Conservation (phyloP, 2,797 vertebrate genomes). For the Perodicticus potto region DNA sequence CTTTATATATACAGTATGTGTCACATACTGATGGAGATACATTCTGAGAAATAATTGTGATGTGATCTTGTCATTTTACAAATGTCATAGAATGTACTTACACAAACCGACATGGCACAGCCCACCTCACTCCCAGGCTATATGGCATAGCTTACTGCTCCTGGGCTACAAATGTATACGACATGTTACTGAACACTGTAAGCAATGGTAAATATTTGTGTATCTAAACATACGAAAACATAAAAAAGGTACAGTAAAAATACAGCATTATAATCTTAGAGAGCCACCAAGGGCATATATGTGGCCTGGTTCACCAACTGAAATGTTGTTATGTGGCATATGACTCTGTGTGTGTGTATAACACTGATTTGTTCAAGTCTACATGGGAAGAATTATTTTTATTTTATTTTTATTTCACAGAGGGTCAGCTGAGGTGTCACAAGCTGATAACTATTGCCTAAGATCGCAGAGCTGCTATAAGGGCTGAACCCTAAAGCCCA, state of each 20-base stretch:
- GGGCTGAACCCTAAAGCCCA: background rate
- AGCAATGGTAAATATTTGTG: background rate
- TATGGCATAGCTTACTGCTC: background rate
- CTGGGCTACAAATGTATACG: background rate
- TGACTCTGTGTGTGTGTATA: background rate
- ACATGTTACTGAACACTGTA: background rate
- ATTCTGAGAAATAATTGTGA: background rate
- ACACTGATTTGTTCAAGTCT: background rate
- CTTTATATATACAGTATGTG: background rate
- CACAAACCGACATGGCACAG: background rate
- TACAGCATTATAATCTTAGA: background rate
- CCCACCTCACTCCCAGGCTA: too few species aligned
- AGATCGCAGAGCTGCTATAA: background rate
- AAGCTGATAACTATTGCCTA: background rate
- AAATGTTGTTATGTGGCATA: background rate
- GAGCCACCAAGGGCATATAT: background rate
- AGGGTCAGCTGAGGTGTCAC: background rate
- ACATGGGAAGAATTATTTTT: background rate
- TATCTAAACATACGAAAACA: background rate
- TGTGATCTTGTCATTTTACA: background rate
- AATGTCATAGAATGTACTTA: background rate
- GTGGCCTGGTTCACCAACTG: background rate
- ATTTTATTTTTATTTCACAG: background rate
- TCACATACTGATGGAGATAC: background rate
- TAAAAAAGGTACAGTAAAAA: background rate